Evolutionary conservation across 2,797 vertebrate species (phyloP), one percentile per base, ranked within the genome.

Genomic region (Setipinna tenuifilis): DNA sequence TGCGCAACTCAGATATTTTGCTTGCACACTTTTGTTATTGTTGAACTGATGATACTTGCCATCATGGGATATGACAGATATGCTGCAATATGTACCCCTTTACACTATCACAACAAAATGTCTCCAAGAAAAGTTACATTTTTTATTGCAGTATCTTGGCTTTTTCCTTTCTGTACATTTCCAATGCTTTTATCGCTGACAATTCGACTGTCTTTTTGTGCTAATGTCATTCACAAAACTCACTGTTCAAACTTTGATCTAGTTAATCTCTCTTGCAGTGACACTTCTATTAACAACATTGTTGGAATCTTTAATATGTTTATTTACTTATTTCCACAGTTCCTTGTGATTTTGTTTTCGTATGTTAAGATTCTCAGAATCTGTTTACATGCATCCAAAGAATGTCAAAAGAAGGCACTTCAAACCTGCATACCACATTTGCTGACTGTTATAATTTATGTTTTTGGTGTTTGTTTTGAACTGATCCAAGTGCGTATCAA

Each of bases 211-310:
- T 85, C 81, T 0, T 65, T 90, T 48, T 90, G 89, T 83, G 58
- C 10, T 6, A 83, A 85, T 19, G 25, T 87, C 68, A 88, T 90
- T 61, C 31, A 23, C 44, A 89, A 89, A 83, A 86, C 89, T 3
- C 88, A 91, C 71, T 91, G 90, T 84, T 61, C 46, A 0, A 91
- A 91, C 48, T 89, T 87, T 85, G 86, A 88, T 14, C 82, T 91
- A 19, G 81, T 89, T 0, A 90, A 85, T 62, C 82, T 89, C 12
- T 88, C 90, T 46, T 90, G 89, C 80, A 84, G 44, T 54, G 86
- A 90, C 35, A 83, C 82, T 21, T 82, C 86, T 35, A n/a, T 85
- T 68, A 83, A 88, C 28, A 90, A 57, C 50, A 83, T 83, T 44
- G 25, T 87, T 31, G 91, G 89, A 6, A 65, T 91, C 35, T 16